phyloP scores from a whole-genome alignment of 2,888 invertebrate species.

The Heliconius ismenius region DNA sequence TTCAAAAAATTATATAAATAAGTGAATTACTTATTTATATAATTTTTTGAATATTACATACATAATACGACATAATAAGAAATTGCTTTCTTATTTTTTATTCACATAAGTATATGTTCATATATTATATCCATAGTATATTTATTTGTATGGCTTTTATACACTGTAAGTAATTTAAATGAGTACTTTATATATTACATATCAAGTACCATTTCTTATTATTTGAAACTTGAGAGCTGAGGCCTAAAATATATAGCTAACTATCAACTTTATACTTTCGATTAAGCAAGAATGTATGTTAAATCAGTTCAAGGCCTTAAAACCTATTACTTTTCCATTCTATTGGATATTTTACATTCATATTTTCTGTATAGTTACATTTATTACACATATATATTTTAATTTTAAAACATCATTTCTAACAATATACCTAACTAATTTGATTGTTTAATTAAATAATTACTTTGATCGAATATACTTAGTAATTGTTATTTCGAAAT shows the following conservation, averaged over 20 bases:
- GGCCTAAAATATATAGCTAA: neutral
- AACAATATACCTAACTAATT: too few relatives aligned
- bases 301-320: slow-evolving; percentile 23
- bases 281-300: slow-evolving; percentile 22
- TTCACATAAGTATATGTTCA: too few relatives aligned
- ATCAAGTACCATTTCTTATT: neutral
- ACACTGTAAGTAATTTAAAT: neutral
- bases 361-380: neutral
- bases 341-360: neutral
- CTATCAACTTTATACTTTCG: slow-evolving; percentile 8
- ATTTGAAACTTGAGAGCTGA: slow-evolving; percentile 3
- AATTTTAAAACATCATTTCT: neutral
- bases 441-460: neutral
- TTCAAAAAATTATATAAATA: too few relatives aligned
- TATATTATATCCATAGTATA: neutral
- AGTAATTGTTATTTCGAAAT: slow-evolving; percentile 6
- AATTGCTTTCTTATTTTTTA: neutral
- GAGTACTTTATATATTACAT: neutral
- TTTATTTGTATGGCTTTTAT: neutral
- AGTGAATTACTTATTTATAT: too few relatives aligned
- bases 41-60: too few relatives aligned
- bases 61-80: neutral
- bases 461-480: neutral
- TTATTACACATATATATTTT: neutral
- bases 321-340: slow-evolving; percentile 19